phyloP scores from a whole-genome alignment of 1,140 invertebrate genomes.

The Ericerus pela region DNA sequence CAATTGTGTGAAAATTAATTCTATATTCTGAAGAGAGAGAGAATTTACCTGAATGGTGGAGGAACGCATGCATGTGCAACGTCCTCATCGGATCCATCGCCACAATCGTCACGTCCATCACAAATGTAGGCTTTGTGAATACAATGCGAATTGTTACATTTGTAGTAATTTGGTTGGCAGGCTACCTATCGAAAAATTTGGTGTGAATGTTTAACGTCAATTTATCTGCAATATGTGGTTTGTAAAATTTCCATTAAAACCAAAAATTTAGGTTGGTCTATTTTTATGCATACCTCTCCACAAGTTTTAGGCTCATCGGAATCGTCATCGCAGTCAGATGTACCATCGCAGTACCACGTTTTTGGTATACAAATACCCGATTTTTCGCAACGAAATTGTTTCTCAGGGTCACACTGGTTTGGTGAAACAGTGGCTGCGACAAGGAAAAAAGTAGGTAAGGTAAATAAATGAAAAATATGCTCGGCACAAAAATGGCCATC shows the following conservation, averaged over 20 bases:
- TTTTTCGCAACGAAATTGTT: conserved; percentile 73
- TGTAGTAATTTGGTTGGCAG: conserved; percentile 62
- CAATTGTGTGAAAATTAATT: background rate
- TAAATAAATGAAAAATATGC: background rate
- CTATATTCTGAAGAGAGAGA: background rate
- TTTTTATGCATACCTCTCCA: conserved; percentile 38
- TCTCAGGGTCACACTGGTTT: conserved; percentile 72
- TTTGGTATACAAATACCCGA: conserved; percentile 84
- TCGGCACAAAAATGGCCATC: too few species aligned
- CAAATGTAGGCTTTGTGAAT: conserved; percentile 89
- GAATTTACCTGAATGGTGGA: conserved; percentile 38
- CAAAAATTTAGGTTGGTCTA: too few species aligned
- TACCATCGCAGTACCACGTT: conserved; percentile 88
- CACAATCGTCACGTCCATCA: conserved; percentile 90
- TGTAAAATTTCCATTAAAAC: too few species aligned
- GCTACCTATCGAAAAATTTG: conserved; percentile 41
- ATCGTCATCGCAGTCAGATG: conserved; percentile 78
- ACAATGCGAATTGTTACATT: conserved; percentile 76
- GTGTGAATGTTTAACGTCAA: too few species aligned
- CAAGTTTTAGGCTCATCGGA: conserved; percentile 80
- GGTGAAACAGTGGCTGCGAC: conserved; percentile 50
- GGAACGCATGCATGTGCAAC: conserved; percentile 53
- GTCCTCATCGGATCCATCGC: conserved; percentile 85
- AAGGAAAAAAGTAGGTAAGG: conserved; percentile 9
- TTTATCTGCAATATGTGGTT: too few species aligned